Evolutionary conservation across 2,113 vertebrate genomes (phyloP).

Genomic region (Gopherus evgoodei): DNA sequence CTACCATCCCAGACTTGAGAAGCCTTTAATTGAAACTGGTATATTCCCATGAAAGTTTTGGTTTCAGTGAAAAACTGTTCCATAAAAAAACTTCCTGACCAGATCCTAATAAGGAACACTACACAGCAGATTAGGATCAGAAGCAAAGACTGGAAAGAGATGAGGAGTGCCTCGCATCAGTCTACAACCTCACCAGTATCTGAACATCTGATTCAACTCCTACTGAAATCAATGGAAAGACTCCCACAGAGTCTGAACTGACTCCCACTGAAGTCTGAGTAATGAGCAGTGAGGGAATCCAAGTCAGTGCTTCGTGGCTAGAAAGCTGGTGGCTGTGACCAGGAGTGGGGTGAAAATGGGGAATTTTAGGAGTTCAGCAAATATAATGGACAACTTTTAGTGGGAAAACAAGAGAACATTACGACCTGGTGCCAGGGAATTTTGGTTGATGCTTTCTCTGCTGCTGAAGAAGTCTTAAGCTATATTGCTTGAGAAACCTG

Average conservation of each 20-base stretch:
- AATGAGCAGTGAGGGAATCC: neutral
- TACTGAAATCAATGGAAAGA: neutral
- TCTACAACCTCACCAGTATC: neutral
- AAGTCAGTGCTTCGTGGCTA: neutral
- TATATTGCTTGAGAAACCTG: neutral
- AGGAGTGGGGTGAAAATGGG: neutral
- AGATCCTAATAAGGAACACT: neutral
- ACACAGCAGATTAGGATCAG: neutral
- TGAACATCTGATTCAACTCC: neutral
- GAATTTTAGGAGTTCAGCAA: neutral
- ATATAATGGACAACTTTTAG: neutral
- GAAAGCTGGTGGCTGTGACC: neutral
- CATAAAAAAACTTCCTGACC: neutral
- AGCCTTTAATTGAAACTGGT: neutral
- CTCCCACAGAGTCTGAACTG: neutral
- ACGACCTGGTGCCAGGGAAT: neutral
- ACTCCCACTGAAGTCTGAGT: neutral
- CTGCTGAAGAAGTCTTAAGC: neutral
- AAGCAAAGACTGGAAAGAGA: neutral
- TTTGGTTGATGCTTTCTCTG: neutral
- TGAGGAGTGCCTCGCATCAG: neutral
- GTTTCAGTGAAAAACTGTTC: neutral
- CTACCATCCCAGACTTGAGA: neutral
- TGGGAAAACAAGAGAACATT: neutral
- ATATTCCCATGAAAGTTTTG: neutral